Base-by-base conservation (phyloP, 2,797 vertebrate genomes). In the Acanthurus leucopareius region DNA sequence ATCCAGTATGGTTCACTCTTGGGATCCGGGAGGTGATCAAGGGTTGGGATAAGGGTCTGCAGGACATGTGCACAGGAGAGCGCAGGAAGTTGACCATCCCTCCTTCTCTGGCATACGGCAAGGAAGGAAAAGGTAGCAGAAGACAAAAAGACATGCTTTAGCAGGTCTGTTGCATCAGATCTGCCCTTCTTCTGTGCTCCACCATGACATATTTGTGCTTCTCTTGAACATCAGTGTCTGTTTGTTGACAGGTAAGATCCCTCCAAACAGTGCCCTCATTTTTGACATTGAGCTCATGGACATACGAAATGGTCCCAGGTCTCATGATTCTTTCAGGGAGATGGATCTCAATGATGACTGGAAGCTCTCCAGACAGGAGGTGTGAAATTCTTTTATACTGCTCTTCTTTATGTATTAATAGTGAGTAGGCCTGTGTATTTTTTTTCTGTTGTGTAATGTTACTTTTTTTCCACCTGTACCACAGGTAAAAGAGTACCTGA, bases 291-390 rank as follows among this genome's bases (percentile, higher is more conserved):
- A 98, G 86, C 94, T 99, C 79, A 88, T 98, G 49, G 98, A 99
- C 82, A 99, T 99, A 78, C 92, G 94, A 91, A 99, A 97, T 89
- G 98, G 98, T 69, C 98, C 97, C 52, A 94, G 98, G 70, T 99
- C 98, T 20, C 97, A 99, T 2, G 97, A 99, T 2, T 97, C 98
- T 15, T 99, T 99, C 90, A 95, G 96, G 82, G 96, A 97, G 85
- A 99, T 99, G 98, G 98, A 99, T 89, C 96, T 99, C 58, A 96
- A 99, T 60, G 97, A 99, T 92, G 98, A 99, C 88, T 99, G 98
- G 98, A 99, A 96, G 69, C 96, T 99, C 10, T 99, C 97, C 68
- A 97, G 90, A 87, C 78, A 94, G 9, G 98, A 99, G 97, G 98
- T 98, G 79, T 85, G 79, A 1, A 15, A 40, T 40, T 67, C 5